Percentiles rank a stretch among this genome's conserved stretches.
Evolutionary conservation across 37 sponge, comb jelly and placozoan species (phyloP).

Genomic region (Ephydatia muelleri): DNA sequence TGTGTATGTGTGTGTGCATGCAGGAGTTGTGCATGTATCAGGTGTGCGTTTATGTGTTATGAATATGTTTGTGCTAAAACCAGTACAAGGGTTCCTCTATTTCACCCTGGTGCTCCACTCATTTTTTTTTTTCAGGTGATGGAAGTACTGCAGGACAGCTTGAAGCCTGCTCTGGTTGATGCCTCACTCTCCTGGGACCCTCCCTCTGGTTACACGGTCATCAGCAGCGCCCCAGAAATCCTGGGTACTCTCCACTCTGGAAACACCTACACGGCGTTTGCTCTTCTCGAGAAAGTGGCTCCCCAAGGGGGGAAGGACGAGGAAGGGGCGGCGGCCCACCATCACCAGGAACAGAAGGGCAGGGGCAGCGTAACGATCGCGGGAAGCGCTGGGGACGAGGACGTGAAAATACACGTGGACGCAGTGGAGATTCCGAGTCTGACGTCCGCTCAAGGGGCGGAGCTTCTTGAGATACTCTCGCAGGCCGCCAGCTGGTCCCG

Average conservation of each 20-base stretch:
- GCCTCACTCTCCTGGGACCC: slow-evolving; percentile 35
- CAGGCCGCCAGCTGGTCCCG: slow-evolving; percentile 32
- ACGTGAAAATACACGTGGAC: slow-evolving; percentile 9
- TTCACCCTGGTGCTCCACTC: neutral
- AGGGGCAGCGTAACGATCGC: slow-evolving; percentile 14
- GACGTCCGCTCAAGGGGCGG: slow-evolving; percentile 3
- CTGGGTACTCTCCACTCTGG: slow-evolving; percentile 37
- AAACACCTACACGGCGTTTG: slow-evolving; percentile 29
- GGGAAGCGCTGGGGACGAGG: slow-evolving; percentile 11
- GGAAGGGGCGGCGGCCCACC: neutral
- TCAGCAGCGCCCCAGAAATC: slow-evolving; percentile 20
- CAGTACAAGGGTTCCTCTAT: neutral
- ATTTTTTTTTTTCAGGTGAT: slow-evolving; percentile 34
- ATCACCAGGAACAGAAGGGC: neutral
- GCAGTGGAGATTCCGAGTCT: slow-evolving; percentile 10
- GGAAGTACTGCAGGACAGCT: slow-evolving; percentile 45
- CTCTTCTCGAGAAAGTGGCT: slow-evolving; percentile 21
- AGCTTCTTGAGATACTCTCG: slow-evolving; percentile 1
- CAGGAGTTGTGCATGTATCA: too few relatives aligned
- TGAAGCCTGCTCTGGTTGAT: slow-evolving; percentile 37
- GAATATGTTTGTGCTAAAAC: too few relatives aligned
- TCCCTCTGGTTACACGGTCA: slow-evolving; percentile 40
- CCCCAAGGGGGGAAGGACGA: neutral
- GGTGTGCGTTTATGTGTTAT: too few relatives aligned
- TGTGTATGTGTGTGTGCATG: too few relatives aligned